Evolutionary conservation across 23 tunicate species (phyloP).

Genomic region (Clavelina lepadiformis): DNA sequence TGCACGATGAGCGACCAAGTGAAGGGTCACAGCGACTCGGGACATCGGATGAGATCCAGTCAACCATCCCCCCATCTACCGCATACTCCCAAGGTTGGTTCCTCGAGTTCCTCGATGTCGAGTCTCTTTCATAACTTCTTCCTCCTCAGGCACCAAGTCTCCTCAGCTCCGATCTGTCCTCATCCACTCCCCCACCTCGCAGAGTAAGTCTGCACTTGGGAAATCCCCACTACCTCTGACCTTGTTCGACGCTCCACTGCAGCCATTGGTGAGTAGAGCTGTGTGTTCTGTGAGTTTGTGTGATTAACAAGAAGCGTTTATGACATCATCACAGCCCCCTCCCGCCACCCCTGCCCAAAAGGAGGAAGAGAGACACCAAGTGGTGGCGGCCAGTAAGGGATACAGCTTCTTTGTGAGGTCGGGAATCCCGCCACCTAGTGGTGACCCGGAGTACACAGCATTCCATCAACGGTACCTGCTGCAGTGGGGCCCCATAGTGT

Average conservation of each 20-base stretch:
- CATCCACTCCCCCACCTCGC: conserved; percentile 78
- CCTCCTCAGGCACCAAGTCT: conserved; percentile 61
- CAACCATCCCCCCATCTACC: conserved; percentile 56
- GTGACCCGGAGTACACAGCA: conserved; percentile 69
- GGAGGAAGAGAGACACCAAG: conserved; percentile 68
- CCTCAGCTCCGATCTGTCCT: conserved; percentile 90
- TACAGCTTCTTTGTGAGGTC: conserved; percentile 52
- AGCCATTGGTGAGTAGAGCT: conserved; percentile 40
- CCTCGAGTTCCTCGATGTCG: too few relatives aligned
- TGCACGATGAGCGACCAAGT: conserved; percentile 37
- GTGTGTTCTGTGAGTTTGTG: too few relatives aligned
- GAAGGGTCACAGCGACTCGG: conserved; percentile 67
- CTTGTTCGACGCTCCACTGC: conserved; percentile 51
- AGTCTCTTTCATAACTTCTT: too few relatives aligned
- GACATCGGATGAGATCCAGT: conserved; percentile 55
- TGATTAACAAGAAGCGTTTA: too few relatives aligned
- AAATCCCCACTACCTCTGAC: conserved; percentile 50
- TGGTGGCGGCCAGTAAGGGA: conserved; percentile 58
- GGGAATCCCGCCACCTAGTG: conserved; percentile 35
- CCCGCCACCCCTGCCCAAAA: conserved; percentile 89
- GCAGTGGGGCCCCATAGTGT: conserved; percentile 76
- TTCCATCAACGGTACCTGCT: conserved; percentile 73
- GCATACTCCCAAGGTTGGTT: too few relatives aligned
- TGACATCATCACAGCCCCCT: too few relatives aligned
- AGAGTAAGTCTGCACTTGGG: conserved; percentile 39